Evolutionary conservation across 2,888 invertebrate genomes (phyloP).

Genomic region (Campaea margaritaria): DNA sequence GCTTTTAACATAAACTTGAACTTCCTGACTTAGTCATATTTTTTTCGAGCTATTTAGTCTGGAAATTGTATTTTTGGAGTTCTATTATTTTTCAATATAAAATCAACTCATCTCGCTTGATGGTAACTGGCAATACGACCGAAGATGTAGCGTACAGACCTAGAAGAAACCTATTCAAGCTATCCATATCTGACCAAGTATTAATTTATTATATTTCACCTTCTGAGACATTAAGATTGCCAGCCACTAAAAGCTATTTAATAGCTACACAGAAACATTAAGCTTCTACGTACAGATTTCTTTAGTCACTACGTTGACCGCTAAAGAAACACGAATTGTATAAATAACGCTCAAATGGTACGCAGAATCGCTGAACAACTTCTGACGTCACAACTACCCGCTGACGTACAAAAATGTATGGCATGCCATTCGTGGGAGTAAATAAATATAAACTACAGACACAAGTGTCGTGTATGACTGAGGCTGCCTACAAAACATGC

Average conservation of each 20-base stretch:
- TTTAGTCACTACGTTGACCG: background rate
- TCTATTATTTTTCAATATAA: background rate
- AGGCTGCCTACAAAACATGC: slow-evolving; percentile 74
- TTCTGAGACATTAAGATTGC: background rate
- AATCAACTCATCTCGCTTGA: no score
- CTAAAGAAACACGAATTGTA: slow-evolving; percentile 4
- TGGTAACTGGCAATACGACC: no score
- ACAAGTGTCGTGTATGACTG: slow-evolving; percentile 65
- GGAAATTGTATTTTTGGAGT: background rate
- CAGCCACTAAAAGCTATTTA: background rate
- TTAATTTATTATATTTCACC: no score
- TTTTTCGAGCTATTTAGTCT: slow-evolving; percentile 10
- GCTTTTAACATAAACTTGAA: slow-evolving; percentile 30
- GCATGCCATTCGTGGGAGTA: slow-evolving; percentile 58
- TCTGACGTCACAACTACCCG: slow-evolving; percentile 50
- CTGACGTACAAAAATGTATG: slow-evolving; percentile 50
- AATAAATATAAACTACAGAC: slow-evolving; percentile 70
- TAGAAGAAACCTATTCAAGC: no score
- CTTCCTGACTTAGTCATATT: slow-evolving; percentile 15
- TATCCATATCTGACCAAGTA: no score
- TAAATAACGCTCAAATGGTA: slow-evolving; percentile 44
- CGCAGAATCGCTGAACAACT: slow-evolving; percentile 46
- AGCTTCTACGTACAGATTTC: no score
- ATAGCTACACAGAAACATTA: no score
- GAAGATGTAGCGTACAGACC: no score